Base-by-base conservation (phyloP, 2,888 invertebrate species). In the Drepanosiphum platanoidis region DNA sequence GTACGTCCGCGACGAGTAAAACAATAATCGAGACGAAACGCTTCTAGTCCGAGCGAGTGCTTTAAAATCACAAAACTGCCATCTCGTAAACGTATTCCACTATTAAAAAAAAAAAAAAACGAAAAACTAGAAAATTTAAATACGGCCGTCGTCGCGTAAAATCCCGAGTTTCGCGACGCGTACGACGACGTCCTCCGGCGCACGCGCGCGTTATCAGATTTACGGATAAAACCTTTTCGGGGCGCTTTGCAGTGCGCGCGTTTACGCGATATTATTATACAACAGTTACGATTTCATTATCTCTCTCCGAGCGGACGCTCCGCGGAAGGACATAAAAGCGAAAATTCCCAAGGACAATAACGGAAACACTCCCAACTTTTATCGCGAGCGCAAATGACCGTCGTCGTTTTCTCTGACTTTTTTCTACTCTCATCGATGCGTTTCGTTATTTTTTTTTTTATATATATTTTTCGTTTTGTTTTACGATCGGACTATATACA, bases 321-420 rank as follows among this genome's bases (percentile, higher is more conserved):
- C 11, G 11, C 30, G 39, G 61, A 64, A 64, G 39, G 77, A 39
- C 30, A 30, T 77, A 77, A 77, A 77, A 18, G 30, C 39, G 61
- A 77, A n/a, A 30, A 64, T 39, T 39, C 39, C 64, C 64, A 42
- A 22, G 64, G 42, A 64, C 22, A 64, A 78, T 42, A n/a, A n/a
- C n/a, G 42, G 22, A 22, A 64, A 78, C 64, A 22, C 39, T 39
- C 15, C 15, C 39, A 27, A 64, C 27, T 77, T 77, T 77, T 77
- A 77, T 77, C 61, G 27, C 64, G 11, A 18, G 27, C 64, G 64
- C 42, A 78, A 78, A 78, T 39, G 64, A 78, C 78, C 78, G 58
- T n/a, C 30, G 30, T 32, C 46, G 18, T 58, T 27, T 75, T 61
- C 27, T 36, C 22, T 32, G 34, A 5, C 34, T 15, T 42, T 0